Evolutionary conservation across 2,113 vertebrate species (phyloP).

Genomic region (Paraplagusia blochii): DNA sequence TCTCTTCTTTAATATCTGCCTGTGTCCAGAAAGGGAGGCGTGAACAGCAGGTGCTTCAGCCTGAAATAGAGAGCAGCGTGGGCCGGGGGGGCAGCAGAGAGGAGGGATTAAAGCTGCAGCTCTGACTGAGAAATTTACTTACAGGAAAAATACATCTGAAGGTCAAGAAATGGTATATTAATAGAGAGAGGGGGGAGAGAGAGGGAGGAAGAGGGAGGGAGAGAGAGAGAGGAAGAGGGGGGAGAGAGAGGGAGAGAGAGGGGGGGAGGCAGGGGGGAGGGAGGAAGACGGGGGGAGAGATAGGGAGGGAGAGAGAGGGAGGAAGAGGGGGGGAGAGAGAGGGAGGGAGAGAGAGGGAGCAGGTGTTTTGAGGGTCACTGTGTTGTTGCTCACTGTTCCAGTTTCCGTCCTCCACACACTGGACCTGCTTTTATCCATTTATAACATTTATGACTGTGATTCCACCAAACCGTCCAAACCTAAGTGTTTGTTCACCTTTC

Average conservation of each 20-base stretch:
- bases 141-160: slow-evolving; percentile 25
- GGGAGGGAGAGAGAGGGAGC: too few species aligned
- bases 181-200: not conserved
- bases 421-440: too few species aligned
- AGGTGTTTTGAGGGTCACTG: not conserved
- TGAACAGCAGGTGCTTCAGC: slow-evolving; percentile 72
- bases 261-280: not conserved
- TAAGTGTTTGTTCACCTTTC: slow-evolving; percentile 7
- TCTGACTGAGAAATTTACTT: slow-evolving; percentile 16
- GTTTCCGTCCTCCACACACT: too few species aligned
- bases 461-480: too few species aligned
- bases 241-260: too few species aligned
- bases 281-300: too few species aligned
- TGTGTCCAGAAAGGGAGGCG: slow-evolving; percentile 57
- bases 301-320: too few species aligned
- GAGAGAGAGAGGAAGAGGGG: too few species aligned
- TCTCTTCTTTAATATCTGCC: slow-evolving; percentile 47
- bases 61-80: slow-evolving; percentile 72
- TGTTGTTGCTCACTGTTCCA: not conserved
- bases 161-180: slow-evolving; percentile 7
- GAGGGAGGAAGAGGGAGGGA: too few species aligned
- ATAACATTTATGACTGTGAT: too few species aligned
- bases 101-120: slow-evolving; percentile 29
- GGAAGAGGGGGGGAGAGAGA: too few species aligned
- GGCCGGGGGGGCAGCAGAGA: slow-evolving; percentile 28